Evolutionary conservation across 1,140 invertebrate genomes (phyloP), one percentile per base, ranked within the genome.

Genomic region (Lethocerus indicus): DNA sequence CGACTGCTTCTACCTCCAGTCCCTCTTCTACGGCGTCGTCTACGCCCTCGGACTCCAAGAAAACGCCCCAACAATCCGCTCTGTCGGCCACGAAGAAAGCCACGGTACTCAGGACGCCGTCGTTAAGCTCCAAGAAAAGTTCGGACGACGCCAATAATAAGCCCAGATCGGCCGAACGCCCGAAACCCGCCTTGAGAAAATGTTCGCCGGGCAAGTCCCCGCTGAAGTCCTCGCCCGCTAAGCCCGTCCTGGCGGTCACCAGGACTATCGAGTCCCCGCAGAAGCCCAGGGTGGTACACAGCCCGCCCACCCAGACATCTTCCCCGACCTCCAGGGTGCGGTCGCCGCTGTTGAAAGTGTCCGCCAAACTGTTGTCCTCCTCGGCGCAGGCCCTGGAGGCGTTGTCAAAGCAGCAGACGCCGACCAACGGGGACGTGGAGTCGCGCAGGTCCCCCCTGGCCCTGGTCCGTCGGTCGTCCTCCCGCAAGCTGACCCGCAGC

Each of bases 401-500:
- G n/a, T 40, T 57, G 21, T 41, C 16, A 18, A 43, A 45, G 13
- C 50, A 50, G 7, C 40, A 46, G 9, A 39, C 40, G 35, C 29
- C 50, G 24, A 29, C 48, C 14, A 9, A 46, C 42, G 26, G 52
- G 20, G n/a, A n/a, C n/a, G n/a, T n/a, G n/a, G n/a, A n/a, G n/a
- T n/a, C n/a, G n/a, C n/a, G n/a, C n/a, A 41, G 44, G 28, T 50
- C 50, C 7, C 57, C 57, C 27, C 47, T 55, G 14, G 49, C 56
- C 2, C 54, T 70, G 37, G 78, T 82, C 51, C 66, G 79, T 6
- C 64, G 78, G 35, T 78, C 79, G 1, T 75, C 81, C 56, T 81
- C 78, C 54, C 79, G 78, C 1, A 83, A 81, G 60, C 58, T 83
- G 14, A 73, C 75, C 0, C 67, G 77, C 46, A 81, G 76, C 56